These are phyloP conservation scores for Tetranychus piercei DNA, from an alignment of 2,888 invertebrate species.

Conservation along the genomic window DNA sequence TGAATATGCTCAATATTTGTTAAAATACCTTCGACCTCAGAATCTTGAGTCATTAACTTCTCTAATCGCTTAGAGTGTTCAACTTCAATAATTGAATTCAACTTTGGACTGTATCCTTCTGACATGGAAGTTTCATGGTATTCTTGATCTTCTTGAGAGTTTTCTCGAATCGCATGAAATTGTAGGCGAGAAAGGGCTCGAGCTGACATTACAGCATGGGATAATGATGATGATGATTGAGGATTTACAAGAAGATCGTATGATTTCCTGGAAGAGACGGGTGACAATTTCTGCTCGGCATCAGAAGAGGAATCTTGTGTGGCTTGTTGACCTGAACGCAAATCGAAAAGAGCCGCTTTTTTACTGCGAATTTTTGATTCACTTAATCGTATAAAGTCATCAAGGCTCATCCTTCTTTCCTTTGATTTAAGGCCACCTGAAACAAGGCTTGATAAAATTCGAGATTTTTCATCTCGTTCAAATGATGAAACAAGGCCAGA, in stretches of 20 bases:
- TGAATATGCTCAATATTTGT: conserved; percentile 15
- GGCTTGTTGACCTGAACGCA: not conserved
- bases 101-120: not conserved
- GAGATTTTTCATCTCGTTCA: conserved; percentile 22
- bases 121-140: not conserved
- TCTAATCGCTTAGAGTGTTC: conserved; percentile 7
- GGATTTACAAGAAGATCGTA: not conserved
- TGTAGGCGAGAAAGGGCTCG: not conserved
- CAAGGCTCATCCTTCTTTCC: conserved; percentile 44
- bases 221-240: not conserved
- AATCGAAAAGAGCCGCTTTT: conserved; percentile 8
- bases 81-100: not conserved
- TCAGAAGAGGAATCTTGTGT: conserved; percentile 15
- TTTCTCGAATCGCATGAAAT: conserved; percentile 12
- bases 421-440: conserved; percentile 16
- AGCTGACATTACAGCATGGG: not conserved
- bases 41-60: conserved; percentile 15
- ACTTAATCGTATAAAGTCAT: conserved; percentile 53
- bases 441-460: conserved; percentile 24
- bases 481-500: not conserved
- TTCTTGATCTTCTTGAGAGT: conserved; percentile 13
- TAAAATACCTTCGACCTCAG: conserved; percentile 12
- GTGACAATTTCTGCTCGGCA: conserved; percentile 4
- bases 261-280: not conserved
- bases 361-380: conserved; percentile 33